phyloP scores from a whole-genome alignment of 2,797 vertebrate species.

The Acanthornis magna region DNA sequence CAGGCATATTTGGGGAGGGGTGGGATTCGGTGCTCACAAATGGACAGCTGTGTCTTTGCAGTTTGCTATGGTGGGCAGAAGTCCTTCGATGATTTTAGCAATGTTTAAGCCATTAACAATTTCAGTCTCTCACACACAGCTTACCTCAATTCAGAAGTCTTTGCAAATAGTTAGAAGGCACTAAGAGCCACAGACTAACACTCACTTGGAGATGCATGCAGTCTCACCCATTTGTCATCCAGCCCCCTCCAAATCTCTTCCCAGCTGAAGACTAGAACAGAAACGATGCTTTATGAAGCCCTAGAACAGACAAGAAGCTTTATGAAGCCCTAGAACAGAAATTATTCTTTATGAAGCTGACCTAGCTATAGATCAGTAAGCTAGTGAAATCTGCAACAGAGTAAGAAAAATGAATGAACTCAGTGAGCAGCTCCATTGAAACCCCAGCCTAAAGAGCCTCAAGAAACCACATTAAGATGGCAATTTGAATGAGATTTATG shows the following conservation, averaged over 20 bases:
- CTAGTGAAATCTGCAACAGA: neutral
- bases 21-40: neutral
- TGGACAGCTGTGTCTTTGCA: neutral
- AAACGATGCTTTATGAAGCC: neutral
- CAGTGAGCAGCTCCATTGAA: neutral
- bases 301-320: no score
- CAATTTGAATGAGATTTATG: constrained; percentile 12
- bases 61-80: neutral
- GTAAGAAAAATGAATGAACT: constrained; percentile 9
- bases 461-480: neutral
- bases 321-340: neutral
- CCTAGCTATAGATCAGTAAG: constrained; percentile 14
- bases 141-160: neutral
- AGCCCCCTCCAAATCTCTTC: neutral
- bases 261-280: neutral
- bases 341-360: neutral
- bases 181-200: neutral
- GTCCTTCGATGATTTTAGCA: neutral
- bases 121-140: neutral
- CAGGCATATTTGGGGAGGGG: neutral
- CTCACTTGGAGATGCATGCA: neutral
- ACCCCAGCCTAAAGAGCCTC: neutral
- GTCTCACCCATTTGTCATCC: neutral
- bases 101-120: neutral
- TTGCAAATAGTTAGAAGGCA: neutral